Conservation (phyloP, 2,113 vertebrate species). For the Gasterosteus nipponicus region DNA sequence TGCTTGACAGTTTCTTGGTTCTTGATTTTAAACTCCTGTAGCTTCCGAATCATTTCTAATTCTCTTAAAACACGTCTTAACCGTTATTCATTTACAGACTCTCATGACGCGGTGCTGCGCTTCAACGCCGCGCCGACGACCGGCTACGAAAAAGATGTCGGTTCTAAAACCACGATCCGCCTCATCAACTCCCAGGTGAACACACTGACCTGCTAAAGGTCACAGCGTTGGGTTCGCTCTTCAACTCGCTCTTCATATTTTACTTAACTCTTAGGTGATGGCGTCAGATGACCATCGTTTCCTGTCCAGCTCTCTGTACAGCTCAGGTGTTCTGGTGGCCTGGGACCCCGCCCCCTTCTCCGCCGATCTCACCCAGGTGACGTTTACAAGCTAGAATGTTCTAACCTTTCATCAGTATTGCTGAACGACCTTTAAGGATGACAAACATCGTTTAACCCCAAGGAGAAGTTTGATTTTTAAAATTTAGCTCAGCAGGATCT, state of each 20-base stretch:
- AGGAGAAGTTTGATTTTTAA: background rate
- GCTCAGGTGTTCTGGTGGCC: slow-evolving; percentile 80
- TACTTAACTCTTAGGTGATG: slow-evolving; percentile 77
- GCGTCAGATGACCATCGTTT: slow-evolving; percentile 81
- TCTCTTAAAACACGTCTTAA: no score
- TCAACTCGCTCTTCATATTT: background rate
- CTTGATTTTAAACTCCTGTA: no score
- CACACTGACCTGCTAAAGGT: background rate
- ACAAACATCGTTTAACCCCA: background rate
- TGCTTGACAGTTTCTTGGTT: no score
- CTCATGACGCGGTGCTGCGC: slow-evolving; percentile 82
- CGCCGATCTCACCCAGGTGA: slow-evolving; percentile 80
- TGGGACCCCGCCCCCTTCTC: slow-evolving; percentile 86
- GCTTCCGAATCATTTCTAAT: no score
- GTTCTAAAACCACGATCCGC: slow-evolving; percentile 82
- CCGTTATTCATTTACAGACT: slow-evolving; percentile 60
- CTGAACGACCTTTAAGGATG: background rate
- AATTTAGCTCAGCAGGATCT: no score
- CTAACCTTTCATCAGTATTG: background rate
- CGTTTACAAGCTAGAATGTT: background rate
- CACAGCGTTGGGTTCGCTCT: no score
- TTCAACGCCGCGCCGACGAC: slow-evolving; percentile 82
- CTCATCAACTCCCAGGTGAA: slow-evolving; percentile 84
- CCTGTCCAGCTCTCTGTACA: slow-evolving; percentile 83
- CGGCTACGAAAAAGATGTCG: slow-evolving; percentile 82